Conservation (phyloP, 53 echinoderm and acorn worm species). For the Antedon mediterranea region DNA sequence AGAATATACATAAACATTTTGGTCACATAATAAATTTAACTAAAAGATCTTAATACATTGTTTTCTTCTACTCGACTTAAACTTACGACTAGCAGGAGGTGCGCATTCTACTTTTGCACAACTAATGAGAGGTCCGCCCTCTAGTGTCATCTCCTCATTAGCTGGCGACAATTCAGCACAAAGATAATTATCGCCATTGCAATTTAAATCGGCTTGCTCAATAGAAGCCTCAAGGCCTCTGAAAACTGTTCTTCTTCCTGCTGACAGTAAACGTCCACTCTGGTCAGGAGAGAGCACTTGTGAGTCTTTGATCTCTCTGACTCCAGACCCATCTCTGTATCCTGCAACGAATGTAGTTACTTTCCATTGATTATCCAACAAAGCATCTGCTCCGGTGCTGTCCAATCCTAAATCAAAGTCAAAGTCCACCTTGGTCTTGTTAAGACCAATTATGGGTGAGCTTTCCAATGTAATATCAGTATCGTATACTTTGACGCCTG, state of each 20-base stretch:
- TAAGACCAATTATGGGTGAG: conserved; percentile 3
- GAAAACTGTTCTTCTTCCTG: conserved; percentile 36
- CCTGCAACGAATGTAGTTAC: conserved; percentile 21
- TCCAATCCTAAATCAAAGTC: conserved; percentile 16
- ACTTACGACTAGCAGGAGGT: background rate
- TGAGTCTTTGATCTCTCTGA: conserved; percentile 4
- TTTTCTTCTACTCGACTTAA: background rate
- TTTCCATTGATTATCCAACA: conserved; percentile 21
- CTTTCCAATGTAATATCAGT: conserved; percentile 26
- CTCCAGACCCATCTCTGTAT: conserved; percentile 10
- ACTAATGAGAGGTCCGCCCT: background rate
- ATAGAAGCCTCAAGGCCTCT: conserved; percentile 43
- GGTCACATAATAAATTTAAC: background rate
- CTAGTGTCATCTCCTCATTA: background rate
- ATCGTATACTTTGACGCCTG: conserved; percentile 44
- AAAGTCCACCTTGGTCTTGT: conserved; percentile 16
- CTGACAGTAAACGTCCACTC: conserved; percentile 38
- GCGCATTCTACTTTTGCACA: background rate
- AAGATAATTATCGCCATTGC: conserved; percentile 30
- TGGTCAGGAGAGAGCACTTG: conserved; percentile 31
- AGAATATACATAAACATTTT: background rate
- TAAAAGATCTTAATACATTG: background rate
- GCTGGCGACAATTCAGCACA: conserved; percentile 41
- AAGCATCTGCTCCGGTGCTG: conserved; percentile 21
- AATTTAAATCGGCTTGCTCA: conserved; percentile 30